Conservation (phyloP, 2,888 invertebrate species). For the Meteorus cinctellus region DNA sequence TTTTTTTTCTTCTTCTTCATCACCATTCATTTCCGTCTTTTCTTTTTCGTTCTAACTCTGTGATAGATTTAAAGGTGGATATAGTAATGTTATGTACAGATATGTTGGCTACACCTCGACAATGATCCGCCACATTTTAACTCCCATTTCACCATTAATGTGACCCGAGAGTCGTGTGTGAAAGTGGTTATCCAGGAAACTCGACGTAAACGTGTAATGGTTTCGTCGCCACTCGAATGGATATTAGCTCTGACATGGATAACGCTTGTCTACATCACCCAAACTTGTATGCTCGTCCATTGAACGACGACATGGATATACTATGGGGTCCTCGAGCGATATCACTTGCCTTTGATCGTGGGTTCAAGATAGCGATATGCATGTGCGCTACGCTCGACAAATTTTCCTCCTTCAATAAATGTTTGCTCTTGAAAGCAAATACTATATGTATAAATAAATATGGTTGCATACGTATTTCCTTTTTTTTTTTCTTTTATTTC, state of each 20-base stretch:
- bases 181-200: slow-evolving; percentile 26
- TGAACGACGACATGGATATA: slow-evolving; percentile 28
- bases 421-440: slow-evolving; percentile 11
- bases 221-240: slow-evolving; percentile 47
- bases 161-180: slow-evolving; percentile 25
- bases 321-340: slow-evolving; percentile 26
- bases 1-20: slow-evolving; percentile 23
- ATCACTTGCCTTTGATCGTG: slow-evolving; percentile 37
- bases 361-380: slow-evolving; percentile 22
- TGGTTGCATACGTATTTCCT: not conserved
- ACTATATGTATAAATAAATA: not conserved
- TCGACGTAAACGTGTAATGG: slow-evolving; percentile 48
- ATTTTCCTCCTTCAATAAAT: slow-evolving; percentile 21
- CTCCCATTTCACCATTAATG: slow-evolving; percentile 20
- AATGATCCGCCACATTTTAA: slow-evolving; percentile 28
- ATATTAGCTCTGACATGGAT: slow-evolving; percentile 48
- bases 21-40: not conserved
- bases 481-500: too few species aligned
- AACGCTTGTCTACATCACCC: slow-evolving; percentile 34
- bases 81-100: not conserved
- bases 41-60: slow-evolving; percentile 3
- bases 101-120: not conserved
- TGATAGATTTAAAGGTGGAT: not conserved
- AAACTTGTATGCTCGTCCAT: slow-evolving; percentile 35
- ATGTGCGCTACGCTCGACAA: slow-evolving; percentile 19